A percentile compares a stretch with the other conserved stretches of the same genome.
These are phyloP conservation scores for Zootoca vivipara DNA, from an alignment of 2,113 vertebrate species.

Conservation along the genomic window DNA sequence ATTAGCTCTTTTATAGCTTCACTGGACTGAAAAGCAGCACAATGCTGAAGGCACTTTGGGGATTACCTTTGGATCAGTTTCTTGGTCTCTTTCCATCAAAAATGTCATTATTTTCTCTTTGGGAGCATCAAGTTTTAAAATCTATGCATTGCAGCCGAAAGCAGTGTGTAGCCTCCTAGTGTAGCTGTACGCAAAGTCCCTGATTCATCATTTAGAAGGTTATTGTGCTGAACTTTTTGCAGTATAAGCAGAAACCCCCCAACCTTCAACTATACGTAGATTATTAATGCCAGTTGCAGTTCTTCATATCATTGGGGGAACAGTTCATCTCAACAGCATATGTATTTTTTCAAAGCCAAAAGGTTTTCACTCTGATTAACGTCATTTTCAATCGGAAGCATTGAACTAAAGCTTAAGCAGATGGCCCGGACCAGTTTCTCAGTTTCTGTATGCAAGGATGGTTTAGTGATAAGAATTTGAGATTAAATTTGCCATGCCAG, in stretches of 20 bases:
- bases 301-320: background rate
- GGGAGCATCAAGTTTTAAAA: slow-evolving; percentile 34
- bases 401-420: slow-evolving; percentile 4
- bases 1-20: slow-evolving; percentile 65
- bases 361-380: background rate
- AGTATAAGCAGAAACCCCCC: background rate
- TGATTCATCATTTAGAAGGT: slow-evolving; percentile 9
- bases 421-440: background rate
- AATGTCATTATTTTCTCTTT: slow-evolving; percentile 46
- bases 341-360: slow-evolving; percentile 1
- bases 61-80: slow-evolving; percentile 33
- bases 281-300: background rate
- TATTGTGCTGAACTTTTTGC: background rate
- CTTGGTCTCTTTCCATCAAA: slow-evolving; percentile 37
- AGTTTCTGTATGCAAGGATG: background rate
- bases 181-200: slow-evolving; percentile 21
- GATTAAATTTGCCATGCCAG: slow-evolving; percentile 23
- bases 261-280: background rate
- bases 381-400: background rate
- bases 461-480: slow-evolving; percentile 11
- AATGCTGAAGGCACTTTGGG: slow-evolving; percentile 39
- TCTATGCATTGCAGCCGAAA: slow-evolving; percentile 29
- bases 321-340: background rate
- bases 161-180: slow-evolving; percentile 3
- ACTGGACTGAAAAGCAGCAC: slow-evolving; percentile 45